Evolutionary conservation across 1,140 invertebrate genomes (phyloP).

Genomic region (Drosophila pseudoananassae): DNA sequence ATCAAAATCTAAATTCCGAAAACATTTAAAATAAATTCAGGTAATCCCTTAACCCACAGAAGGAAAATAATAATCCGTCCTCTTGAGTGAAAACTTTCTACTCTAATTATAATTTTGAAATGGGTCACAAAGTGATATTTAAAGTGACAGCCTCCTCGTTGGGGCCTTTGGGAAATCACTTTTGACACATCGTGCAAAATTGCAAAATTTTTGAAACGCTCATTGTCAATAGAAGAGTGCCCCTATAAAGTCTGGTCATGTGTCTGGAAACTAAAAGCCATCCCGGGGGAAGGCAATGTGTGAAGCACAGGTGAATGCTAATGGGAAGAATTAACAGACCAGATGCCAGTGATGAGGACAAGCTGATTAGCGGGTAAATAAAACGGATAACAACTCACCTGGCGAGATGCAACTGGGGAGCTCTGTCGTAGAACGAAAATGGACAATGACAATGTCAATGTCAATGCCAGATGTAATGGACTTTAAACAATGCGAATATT

Average conservation of each 20-base stretch:
- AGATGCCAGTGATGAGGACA: slow-evolving; percentile 40
- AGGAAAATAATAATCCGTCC: neutral
- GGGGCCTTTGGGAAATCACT: slow-evolving; percentile 16
- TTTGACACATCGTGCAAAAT: slow-evolving; percentile 4
- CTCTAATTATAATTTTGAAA: slow-evolving; percentile 24
- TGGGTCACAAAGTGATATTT: slow-evolving; percentile 5
- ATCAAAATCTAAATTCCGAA: neutral
- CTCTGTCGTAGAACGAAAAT: slow-evolving; percentile 21
- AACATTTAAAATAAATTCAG: neutral
- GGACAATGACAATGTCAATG: slow-evolving; percentile 65
- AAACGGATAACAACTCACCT: slow-evolving; percentile 41
- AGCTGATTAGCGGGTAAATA: slow-evolving; percentile 60
- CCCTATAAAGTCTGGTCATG: slow-evolving; percentile 21
- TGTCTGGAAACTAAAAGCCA: slow-evolving; percentile 4
- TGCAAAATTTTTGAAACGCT: neutral
- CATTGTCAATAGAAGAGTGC: neutral
- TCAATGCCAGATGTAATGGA: slow-evolving; percentile 44
- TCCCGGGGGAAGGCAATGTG: slow-evolving; percentile 32
- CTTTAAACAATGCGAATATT: slow-evolving; percentile 25
- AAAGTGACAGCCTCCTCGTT: slow-evolving; percentile 5
- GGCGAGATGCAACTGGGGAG: neutral
- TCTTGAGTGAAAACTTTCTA: neutral
- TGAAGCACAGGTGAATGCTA: slow-evolving; percentile 45
- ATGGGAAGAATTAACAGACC: slow-evolving; percentile 41
- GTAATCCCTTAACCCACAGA: neutral